A percentile compares a stretch with the other conserved stretches of the same genome.
These are phyloP conservation scores for Thecocarcelia acutangulata DNA, from an alignment of 2,888 invertebrate species.

Conservation along the genomic window DNA sequence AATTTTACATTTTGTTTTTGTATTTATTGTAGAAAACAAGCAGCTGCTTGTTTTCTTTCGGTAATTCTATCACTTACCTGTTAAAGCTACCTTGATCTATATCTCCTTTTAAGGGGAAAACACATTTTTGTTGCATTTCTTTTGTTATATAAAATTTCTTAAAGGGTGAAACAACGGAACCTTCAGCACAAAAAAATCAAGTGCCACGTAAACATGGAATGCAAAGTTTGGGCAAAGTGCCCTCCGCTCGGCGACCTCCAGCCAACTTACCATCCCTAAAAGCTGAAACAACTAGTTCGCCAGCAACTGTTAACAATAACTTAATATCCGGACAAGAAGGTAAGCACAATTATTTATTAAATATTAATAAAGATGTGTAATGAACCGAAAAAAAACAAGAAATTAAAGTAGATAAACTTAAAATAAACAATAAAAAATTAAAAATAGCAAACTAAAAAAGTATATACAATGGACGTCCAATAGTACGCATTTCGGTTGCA, in stretches of 20 bases:
- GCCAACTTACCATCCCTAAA: constrained; percentile 99
- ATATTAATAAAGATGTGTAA: not conserved
- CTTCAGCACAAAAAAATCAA: constrained; percentile 93
- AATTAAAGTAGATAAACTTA: not conserved
- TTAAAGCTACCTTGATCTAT: too few relatives aligned
- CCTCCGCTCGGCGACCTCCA: constrained; percentile 98
- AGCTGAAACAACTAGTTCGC: constrained; percentile 89
- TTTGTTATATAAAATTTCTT: constrained; percentile 59
- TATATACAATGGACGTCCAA: too few relatives aligned
- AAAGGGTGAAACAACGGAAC: constrained; percentile 93
- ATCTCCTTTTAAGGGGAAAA: too few relatives aligned
- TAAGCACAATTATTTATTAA: constrained; percentile 53
- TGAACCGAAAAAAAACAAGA: not conserved
- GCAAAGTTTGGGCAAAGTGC: constrained; percentile 99
- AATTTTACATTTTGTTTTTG: too few relatives aligned
- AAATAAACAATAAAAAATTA: too few relatives aligned
- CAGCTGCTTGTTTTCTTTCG: too few relatives aligned
- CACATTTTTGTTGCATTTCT: too few relatives aligned
- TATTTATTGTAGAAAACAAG: too few relatives aligned
- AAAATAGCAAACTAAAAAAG: too few relatives aligned
- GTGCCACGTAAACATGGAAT: constrained; percentile 99
- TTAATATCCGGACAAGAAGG: constrained; percentile 75
- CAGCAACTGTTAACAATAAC: constrained; percentile 76
- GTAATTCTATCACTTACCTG: too few relatives aligned
- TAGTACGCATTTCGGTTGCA: too few relatives aligned